Percentiles rank a stretch among this genome's conserved stretches.
Conservation (phyloP, 2,888 invertebrate genomes). For the Ectemnius continuus region DNA sequence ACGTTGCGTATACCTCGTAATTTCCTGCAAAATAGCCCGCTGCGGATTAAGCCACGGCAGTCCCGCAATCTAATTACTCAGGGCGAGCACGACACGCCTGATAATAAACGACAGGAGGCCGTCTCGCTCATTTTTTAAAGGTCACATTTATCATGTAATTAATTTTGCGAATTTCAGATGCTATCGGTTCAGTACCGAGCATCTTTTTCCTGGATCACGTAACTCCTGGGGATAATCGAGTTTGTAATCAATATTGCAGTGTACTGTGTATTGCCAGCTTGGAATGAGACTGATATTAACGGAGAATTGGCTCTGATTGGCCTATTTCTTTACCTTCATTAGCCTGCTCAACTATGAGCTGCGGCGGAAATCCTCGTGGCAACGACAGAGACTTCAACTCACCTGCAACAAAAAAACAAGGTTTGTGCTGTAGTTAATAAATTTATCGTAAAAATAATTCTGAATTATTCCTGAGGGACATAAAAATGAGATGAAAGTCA, state of each 20-base stretch:
- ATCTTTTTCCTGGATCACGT: background rate
- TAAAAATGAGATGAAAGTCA: too few relatives aligned
- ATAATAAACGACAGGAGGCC: background rate
- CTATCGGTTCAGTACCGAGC: too few relatives aligned
- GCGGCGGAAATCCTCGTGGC: constrained; percentile 75
- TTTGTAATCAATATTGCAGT: constrained; percentile 46
- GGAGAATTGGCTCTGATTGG: constrained; percentile 36
- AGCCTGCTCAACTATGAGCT: constrained; percentile 55
- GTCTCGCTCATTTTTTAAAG: background rate
- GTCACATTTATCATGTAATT: background rate
- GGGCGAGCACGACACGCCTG: constrained; percentile 7
- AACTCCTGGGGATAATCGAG: constrained; percentile 48
- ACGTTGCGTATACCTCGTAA: constrained; percentile 14
- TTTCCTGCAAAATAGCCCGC: constrained; percentile 7
- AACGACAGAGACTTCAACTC: constrained; percentile 80
- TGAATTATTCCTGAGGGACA: too few relatives aligned
- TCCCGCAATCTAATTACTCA: constrained; percentile 23
- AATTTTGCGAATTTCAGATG: too few relatives aligned
- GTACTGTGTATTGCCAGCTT: constrained; percentile 28
- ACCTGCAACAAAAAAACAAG: constrained; percentile 80
- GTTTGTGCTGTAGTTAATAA: background rate
- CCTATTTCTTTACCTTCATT: constrained; percentile 67
- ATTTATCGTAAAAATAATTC: too few relatives aligned
- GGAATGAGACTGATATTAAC: constrained; percentile 29
- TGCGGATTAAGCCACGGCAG: constrained; percentile 18